Base-by-base conservation (phyloP, 2,797 vertebrate species). In the Anguilla pacifica region DNA sequence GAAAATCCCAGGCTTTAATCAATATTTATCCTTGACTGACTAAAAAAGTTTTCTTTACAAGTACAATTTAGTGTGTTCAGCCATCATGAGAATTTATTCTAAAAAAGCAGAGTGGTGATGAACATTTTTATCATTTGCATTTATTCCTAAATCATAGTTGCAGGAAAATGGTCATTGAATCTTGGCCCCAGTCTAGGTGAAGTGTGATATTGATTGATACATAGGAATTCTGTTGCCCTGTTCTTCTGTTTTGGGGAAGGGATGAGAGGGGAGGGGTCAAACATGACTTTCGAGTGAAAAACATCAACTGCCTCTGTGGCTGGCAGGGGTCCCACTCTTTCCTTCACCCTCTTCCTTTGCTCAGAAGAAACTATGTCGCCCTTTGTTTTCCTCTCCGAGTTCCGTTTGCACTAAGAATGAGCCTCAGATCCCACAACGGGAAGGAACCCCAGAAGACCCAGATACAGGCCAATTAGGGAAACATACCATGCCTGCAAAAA, bases 361-460 rank as follows among this genome's bases (percentile, higher is more conserved):
- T 85, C 70, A 49, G 67, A 61, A 72, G 84, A 61, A 88, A 85
- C 87, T 88, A 88, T 88, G 87, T 85, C 87, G 87, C 83, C 74
- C 87, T 88, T 88, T 88, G 87, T 88, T 79, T 85, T 28, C 39
- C 25, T 74, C 87, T 88, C 87, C 55, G 53, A 57, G 85, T 86
- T 86, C 85, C 25, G 72, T 31, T n/a, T 51, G 72, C 83, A 85
- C 55, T 61, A 43, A 43, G 53, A 85, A 72, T 6, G 53, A 77
- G 55, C 70, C 83, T 84, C n/a, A 79, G 67, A 88, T 25, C 72
- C 86, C 53, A 46, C 55, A 59, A 64, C 15, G 39, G 57, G 35
- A 43, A 64, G 39, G 83, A 57, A 39, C 83, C 5, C 51, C 72
- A 15, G n/a, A 72, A 79, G 83, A 79, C 82, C n/a, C 87, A 84